Base-by-base conservation (phyloP, 2,797 vertebrate species). In the Avahi laniger region DNA sequence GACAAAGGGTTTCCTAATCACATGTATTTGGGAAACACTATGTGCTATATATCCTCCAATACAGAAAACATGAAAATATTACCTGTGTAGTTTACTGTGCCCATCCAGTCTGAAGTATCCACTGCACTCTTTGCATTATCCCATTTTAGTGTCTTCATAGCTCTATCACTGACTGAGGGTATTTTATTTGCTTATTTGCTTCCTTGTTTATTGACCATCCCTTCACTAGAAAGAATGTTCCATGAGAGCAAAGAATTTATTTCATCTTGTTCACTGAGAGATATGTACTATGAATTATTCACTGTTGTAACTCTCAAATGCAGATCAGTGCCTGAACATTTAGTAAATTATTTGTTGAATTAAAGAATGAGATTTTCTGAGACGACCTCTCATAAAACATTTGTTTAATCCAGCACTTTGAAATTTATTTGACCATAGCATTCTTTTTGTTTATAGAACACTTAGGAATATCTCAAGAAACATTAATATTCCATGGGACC, bases 401-500 rank as follows among this genome's bases (percentile, higher is more conserved):
- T 54, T 91, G 43, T 76, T 89, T 50, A 89, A 50, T 54, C 5
- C 1, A 59, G 28, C 48, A 48, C 91, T 96, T 89, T 89, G 83
- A 84, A 94, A 79, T 72, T 41, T 79, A 57, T 78, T 88, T 88
- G 61, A 83, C 46, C 2, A 0, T 81, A 82, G 33, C 82, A 43
- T 70, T 91, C 17, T 84, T 91, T 79, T 83, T 90, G 59, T 89
- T 95, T 93, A 13, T 93, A 43, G 33, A 70, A 69, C 18, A n/a
- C 48, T 95, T 75, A 88, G 43, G 24, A 79, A 12, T 61, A 82
- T 35, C 28, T 86, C 54, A 83, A 83, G 69, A n/a, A 76, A 48
- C 38, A 75, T 46, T 90, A 61, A 78, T 30, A 57, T 90, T 87
- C 54, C 76, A 26, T 79, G 72, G 54, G 18, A 72, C 28, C 33